Percentiles rank a stretch among this genome's conserved stretches.
These are phyloP conservation scores for Pygmarrhopalites habei DNA, from an alignment of 1,140 invertebrate species.

Conservation along the genomic window DNA sequence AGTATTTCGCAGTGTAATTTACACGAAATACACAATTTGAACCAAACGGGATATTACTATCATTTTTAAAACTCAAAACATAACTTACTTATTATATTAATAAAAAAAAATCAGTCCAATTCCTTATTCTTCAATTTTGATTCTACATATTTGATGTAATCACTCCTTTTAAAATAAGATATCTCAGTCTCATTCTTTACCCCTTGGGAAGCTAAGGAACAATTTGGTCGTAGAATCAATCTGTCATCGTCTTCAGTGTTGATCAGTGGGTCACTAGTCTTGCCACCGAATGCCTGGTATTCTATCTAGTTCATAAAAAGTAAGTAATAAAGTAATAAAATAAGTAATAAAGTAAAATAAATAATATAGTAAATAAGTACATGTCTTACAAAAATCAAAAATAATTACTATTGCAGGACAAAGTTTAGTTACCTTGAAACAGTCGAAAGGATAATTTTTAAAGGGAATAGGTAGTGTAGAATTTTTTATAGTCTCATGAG, in stretches of 20 bases:
- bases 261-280: conserved; percentile 43
- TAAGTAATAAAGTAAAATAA: not conserved
- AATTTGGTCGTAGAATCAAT: conserved; percentile 39
- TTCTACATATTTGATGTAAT: conserved; percentile 38
- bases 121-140: conserved; percentile 2
- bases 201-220: conserved; percentile 37
- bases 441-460: conserved; percentile 42
- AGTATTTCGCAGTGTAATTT: too few relatives aligned
- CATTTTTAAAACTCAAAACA: too few relatives aligned
- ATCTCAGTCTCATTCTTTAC: conserved; percentile 44
- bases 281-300: conserved; percentile 41
- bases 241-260: conserved; percentile 41
- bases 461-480: conserved; percentile 41
- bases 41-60: too few relatives aligned
- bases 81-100: too few relatives aligned
- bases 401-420: not conserved
- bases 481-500: conserved; percentile 33
- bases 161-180: conserved; percentile 43
- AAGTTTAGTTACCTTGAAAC: conserved; percentile 41
- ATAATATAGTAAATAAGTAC: not conserved
- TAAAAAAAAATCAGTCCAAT: too few relatives aligned
- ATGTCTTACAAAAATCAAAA: not conserved
- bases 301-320: conserved; percentile 40
- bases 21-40: too few relatives aligned
- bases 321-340: conserved; percentile 20